Conservation (phyloP, 2,888 invertebrate genomes). For the Drosophila mimica region DNA sequence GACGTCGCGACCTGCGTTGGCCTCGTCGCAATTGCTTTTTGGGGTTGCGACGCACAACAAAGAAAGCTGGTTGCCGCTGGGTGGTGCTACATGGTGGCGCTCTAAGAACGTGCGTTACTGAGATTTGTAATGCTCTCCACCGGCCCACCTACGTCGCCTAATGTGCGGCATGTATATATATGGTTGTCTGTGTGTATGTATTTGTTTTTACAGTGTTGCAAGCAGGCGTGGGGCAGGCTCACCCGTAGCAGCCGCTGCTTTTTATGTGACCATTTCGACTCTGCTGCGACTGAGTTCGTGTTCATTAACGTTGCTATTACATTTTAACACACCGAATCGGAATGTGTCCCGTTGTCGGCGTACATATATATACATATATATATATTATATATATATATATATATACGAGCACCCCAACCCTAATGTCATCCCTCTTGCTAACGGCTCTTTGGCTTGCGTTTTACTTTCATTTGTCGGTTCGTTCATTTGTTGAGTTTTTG, state of each 20-base stretch:
- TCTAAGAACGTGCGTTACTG: constrained; percentile 69
- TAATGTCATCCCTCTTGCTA: constrained; percentile 10
- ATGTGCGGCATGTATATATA: constrained; percentile 67
- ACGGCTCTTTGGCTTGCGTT: constrained; percentile 48
- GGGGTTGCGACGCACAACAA: constrained; percentile 32
- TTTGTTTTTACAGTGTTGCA: constrained; percentile 70
- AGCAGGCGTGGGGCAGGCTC: neutral
- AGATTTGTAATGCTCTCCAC: constrained; percentile 68
- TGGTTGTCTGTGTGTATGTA: constrained; percentile 19
- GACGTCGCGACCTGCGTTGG: constrained; percentile 59
- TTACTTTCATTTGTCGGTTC: constrained; percentile 71
- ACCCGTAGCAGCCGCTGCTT: constrained; percentile 40
- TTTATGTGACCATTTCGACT: constrained; percentile 78
- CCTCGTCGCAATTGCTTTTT: constrained; percentile 64
- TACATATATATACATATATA: constrained; percentile 3
- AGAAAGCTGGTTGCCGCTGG: constrained; percentile 1
- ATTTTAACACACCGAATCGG: constrained; percentile 80
- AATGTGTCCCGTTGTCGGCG: constrained; percentile 72
- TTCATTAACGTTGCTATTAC: constrained; percentile 79
- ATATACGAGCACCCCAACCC: neutral
- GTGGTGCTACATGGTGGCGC: constrained; percentile 30
- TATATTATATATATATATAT: neutral
- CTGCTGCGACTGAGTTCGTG: constrained; percentile 73
- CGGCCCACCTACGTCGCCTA: constrained; percentile 43
- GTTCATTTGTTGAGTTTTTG: constrained; percentile 68